phyloP scores from a whole-genome alignment of 2,797 vertebrate species.

The Staurois parvus region DNA sequence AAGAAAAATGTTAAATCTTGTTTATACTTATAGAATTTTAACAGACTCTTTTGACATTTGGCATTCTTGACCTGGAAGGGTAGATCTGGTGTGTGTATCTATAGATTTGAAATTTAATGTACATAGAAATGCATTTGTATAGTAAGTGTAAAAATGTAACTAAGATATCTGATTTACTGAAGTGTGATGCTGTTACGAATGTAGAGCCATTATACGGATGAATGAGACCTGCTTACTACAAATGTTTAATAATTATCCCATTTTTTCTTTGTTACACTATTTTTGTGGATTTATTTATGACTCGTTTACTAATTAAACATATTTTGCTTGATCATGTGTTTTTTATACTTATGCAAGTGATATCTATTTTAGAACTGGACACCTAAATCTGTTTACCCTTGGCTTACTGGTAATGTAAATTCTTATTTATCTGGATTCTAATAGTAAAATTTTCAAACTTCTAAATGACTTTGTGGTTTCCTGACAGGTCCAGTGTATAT shows the following conservation, averaged over 20 bases:
- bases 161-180: constrained; percentile 71
- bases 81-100: constrained; percentile 73
- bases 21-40: constrained; percentile 77
- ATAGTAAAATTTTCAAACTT: constrained; percentile 53
- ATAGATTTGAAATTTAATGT: constrained; percentile 78
- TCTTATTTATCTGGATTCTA: constrained; percentile 58
- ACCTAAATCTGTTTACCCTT: constrained; percentile 46
- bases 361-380: constrained; percentile 62
- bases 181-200: constrained; percentile 70
- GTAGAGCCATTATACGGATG: constrained; percentile 72
- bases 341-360: constrained; percentile 68
- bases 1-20: constrained; percentile 69
- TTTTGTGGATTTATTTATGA: constrained; percentile 98
- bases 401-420: constrained; percentile 58
- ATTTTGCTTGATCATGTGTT: constrained; percentile 79
- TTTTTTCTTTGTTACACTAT: constrained; percentile 83
- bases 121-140: constrained; percentile 82
- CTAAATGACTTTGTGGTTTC: constrained; percentile 32
- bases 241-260: constrained; percentile 67
- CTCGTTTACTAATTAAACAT: constrained; percentile 93
- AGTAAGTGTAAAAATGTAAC: constrained; percentile 83
- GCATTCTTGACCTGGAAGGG: constrained; percentile 73
- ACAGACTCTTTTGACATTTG: constrained; percentile 74
- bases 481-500: constrained; percentile 13
- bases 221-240: constrained; percentile 66